Evolutionary conservation across 2,888 invertebrate genomes (phyloP), one percentile per base, ranked within the genome.

Genomic region (Coelopa pilipes): DNA sequence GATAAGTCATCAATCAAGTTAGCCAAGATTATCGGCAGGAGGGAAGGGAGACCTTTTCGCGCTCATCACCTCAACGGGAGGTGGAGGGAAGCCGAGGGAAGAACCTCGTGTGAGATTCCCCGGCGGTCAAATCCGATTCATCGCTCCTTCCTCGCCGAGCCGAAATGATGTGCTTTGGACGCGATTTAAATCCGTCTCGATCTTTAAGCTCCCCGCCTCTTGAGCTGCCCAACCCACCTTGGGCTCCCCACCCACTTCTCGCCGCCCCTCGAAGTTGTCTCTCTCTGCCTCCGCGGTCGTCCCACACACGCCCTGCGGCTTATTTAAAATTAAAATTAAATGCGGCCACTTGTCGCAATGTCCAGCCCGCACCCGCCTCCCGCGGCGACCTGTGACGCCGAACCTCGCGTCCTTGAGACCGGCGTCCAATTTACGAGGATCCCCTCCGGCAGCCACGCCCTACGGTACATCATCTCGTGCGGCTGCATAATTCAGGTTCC

Each of bases 291-390:
- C n/a, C 55, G 1, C 55, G 17, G 9, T 5, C 55, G n/a, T 57
- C 19, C 2, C 53, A 5, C 57, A 57, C 17, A n/a, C 34, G 34
- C 34, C 53, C 53, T 53, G 3, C 57, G 21, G 19, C 57, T 59
- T 59, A 62, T 62, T 62, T 62, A 62, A 62, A 34, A 62, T 62
- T 62, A 15, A 62, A 62, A 62, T 62, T 62, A 45, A 62, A 62
- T 15, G 62, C 34, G 45, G 34, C 34, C 24, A 62, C n/a, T 62
- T 62, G 62, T 62, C 62, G 10, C 3, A 34, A 34, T 34, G 34
- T 34, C 34, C 34, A 4, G 34, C 2, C 34, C 7, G 34, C 2
- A 2, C 7, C 7, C 34, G 34, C 34, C 34, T 34, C 4, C 12
- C 17, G 0, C 11, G 57, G 13, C 55, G 17, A 55, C 13, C 17